Evolutionary conservation across 2,797 vertebrate genomes (phyloP).

Genomic region (Diplodus puntazzo): DNA sequence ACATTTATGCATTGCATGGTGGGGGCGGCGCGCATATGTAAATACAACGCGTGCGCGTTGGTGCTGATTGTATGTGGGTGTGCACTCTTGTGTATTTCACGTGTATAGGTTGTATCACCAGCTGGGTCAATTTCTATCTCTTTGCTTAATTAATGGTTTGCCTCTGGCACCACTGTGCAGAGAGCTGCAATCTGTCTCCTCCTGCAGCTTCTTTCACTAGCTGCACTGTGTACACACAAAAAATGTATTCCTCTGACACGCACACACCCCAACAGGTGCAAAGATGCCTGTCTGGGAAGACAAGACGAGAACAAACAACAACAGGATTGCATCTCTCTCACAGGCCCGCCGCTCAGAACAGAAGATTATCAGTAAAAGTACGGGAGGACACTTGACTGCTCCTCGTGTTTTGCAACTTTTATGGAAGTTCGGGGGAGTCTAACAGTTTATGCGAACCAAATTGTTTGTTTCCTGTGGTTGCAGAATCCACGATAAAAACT

Average conservation of each 20-base stretch:
- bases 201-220: constrained; percentile 60
- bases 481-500: not conserved
- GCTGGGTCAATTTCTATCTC: constrained; percentile 80
- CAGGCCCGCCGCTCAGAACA: not conserved
- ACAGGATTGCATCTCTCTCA: constrained; percentile 4
- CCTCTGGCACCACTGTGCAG: constrained; percentile 74
- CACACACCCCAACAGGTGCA: constrained; percentile 69
- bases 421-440: not conserved
- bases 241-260: constrained; percentile 38
- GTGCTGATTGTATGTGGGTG: constrained; percentile 44
- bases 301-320: constrained; percentile 25
- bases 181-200: constrained; percentile 72
- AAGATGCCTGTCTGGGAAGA: constrained; percentile 24
- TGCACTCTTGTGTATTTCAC: constrained; percentile 35
- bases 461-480: constrained; percentile 13
- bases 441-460: not conserved
- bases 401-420: constrained; percentile 1
- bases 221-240: constrained; percentile 65
- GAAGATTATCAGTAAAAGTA: constrained; percentile 7
- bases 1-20: constrained; percentile 7
- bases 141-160: constrained; percentile 84
- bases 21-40: not conserved
- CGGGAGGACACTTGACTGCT: not conserved
- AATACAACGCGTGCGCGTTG: constrained; percentile 30
- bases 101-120: constrained; percentile 73